Conservation (phyloP, 1,140 invertebrate genomes). For the Mycetomoellerius zeteki region DNA sequence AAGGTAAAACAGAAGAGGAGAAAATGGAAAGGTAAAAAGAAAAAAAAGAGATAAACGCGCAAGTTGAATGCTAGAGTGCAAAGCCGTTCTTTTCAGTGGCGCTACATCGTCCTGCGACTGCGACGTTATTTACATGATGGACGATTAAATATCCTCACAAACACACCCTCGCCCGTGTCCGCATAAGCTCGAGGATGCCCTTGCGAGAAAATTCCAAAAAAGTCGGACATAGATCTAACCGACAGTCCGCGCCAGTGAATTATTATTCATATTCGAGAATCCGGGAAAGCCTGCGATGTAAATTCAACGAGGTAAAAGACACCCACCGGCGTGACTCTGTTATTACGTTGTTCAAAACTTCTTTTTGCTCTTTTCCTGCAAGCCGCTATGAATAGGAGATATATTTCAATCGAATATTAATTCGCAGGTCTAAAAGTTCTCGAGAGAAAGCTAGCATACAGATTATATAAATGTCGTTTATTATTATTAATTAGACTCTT, state of each 20-base stretch:
- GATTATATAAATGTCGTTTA: not conserved
- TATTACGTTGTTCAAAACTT: constrained; percentile 57
- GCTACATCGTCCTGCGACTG: constrained; percentile 25
- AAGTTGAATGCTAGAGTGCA: not conserved
- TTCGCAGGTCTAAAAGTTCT: constrained; percentile 16
- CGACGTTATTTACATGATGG: constrained; percentile 54
- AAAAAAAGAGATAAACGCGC: constrained; percentile 22
- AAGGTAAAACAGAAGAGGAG: not conserved
- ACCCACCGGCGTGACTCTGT: constrained; percentile 51
- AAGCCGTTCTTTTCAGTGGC: constrained; percentile 8
- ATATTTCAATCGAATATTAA: constrained; percentile 57
- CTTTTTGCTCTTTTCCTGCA: constrained; percentile 21
- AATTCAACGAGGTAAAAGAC: constrained; percentile 44
- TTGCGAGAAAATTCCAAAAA: constrained; percentile 52
- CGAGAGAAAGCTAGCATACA: not conserved
- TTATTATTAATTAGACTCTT: not conserved
- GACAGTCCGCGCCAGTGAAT: constrained; percentile 46
- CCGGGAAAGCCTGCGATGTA: constrained; percentile 44
- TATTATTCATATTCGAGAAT: constrained; percentile 60
- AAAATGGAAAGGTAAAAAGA: not conserved
- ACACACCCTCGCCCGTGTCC: not conserved
- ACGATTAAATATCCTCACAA: constrained; percentile 57
- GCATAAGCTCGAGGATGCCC: constrained; percentile 30
- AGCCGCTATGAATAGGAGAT: constrained; percentile 31
- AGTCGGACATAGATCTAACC: constrained; percentile 19